Percentiles rank a stretch among this genome's conserved stretches.
Evolutionary conservation across 1,140 invertebrate species (phyloP).

Genomic region (Ceratina japonica): DNA sequence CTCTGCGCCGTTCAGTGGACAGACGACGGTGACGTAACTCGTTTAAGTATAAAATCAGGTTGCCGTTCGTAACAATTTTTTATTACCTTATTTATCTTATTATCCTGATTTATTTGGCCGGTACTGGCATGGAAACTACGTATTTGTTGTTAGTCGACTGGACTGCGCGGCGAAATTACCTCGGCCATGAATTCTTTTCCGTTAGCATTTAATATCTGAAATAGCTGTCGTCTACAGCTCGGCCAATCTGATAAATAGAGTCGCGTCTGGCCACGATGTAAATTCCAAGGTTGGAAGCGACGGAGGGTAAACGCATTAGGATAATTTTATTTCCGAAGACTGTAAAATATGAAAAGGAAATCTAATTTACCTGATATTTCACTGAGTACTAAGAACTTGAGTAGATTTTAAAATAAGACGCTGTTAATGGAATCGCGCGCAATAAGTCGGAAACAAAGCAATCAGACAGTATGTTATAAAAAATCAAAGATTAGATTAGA

Average conservation of each 20-base stretch:
- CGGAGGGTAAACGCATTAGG: background rate
- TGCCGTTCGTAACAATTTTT: background rate
- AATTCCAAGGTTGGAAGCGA: constrained; percentile 1
- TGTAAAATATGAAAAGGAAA: background rate
- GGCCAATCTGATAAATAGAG: constrained; percentile 2
- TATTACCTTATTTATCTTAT: background rate
- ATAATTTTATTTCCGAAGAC: background rate
- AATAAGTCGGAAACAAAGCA: background rate
- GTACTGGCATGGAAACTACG: too few species aligned
- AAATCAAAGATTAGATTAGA: background rate
- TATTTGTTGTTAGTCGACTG: background rate
- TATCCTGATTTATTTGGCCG: background rate
- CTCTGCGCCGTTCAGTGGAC: background rate
- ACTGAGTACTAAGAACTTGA: background rate
- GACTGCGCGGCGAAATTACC: background rate
- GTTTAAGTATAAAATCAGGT: background rate
- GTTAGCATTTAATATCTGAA: constrained; percentile 13
- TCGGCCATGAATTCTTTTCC: constrained; percentile 11
- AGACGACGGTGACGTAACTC: too few species aligned
- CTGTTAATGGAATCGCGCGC: too few species aligned
- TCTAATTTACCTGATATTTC: background rate
- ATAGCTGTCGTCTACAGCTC: constrained; percentile 10
- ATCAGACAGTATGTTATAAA: too few species aligned
- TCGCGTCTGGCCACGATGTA: background rate
- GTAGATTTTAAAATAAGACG: too few species aligned